A percentile compares a stretch with the other conserved stretches of the same genome.
Evolutionary conservation across 2,888 invertebrate species (phyloP).

Genomic region (Gandaritis pyraliata): DNA sequence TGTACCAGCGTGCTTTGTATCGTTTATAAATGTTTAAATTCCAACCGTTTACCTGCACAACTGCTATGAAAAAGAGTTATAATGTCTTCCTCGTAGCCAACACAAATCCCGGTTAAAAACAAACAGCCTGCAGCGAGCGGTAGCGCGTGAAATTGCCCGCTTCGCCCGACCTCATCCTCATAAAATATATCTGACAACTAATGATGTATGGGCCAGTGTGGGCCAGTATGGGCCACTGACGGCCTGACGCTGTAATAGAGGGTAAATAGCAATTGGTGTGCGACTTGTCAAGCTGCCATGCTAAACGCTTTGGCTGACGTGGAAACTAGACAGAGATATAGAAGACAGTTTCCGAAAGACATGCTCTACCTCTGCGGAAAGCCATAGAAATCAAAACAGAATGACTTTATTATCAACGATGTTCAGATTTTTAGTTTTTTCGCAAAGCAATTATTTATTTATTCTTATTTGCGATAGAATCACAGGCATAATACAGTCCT

Average conservation of each 20-base stretch:
- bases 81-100: slow-evolving; percentile 12
- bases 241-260: slow-evolving; percentile 27
- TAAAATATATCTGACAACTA: slow-evolving; percentile 52
- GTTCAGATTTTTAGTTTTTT: too few species aligned
- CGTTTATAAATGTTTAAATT: not conserved
- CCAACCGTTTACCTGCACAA: not conserved
- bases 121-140: slow-evolving; percentile 31
- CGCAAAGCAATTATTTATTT: too few species aligned
- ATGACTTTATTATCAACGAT: too few species aligned
- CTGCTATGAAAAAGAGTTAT: not conserved
- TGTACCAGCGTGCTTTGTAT: too few species aligned
- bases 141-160: slow-evolving; percentile 49
- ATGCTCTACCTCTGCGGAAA: too few species aligned
- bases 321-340: too few species aligned
- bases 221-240: too few species aligned
- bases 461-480: too few species aligned
- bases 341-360: too few species aligned
- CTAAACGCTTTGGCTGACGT: too few species aligned
- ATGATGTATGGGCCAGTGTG: slow-evolving; percentile 46
- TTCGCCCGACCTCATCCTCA: slow-evolving; percentile 37
- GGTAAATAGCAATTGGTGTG: slow-evolving; percentile 23
- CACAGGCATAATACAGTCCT: too few species aligned
- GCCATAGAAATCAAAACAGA: too few species aligned
- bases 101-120: slow-evolving; percentile 37
- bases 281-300: slow-evolving; percentile 3